A percentile compares a stretch with the other conserved stretches of the same genome.
Conservation (phyloP, 2,888 invertebrate genomes). For the Brassicogethes aeneus region DNA sequence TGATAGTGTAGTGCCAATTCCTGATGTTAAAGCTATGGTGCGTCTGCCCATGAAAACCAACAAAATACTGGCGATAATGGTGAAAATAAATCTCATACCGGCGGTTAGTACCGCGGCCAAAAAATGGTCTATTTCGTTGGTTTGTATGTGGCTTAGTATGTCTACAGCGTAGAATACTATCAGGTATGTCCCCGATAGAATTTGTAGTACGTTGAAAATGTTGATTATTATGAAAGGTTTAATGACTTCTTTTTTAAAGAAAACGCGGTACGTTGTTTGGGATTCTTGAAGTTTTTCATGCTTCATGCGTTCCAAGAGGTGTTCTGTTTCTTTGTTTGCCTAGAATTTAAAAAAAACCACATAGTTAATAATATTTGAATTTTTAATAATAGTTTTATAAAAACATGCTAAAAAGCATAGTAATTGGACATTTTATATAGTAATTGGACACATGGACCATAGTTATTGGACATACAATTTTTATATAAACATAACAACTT, state of each 20-base stretch:
- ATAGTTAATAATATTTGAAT: not conserved
- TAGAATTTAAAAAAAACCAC: conserved; percentile 29
- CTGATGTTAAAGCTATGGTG: conserved; percentile 56
- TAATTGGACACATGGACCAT: too few species aligned
- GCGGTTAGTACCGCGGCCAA: conserved; percentile 63
- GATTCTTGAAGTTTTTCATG: conserved; percentile 39
- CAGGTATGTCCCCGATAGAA: conserved; percentile 66
- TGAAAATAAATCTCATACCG: conserved; percentile 54
- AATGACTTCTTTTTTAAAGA: conserved; percentile 53
- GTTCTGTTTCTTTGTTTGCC: conserved; percentile 55
- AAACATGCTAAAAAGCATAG: too few species aligned
- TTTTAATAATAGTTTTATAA: too few species aligned
- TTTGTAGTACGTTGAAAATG: conserved; percentile 63
- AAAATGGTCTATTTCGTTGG: conserved; percentile 41
- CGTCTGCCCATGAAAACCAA: conserved; percentile 57
- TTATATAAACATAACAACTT: too few species aligned
- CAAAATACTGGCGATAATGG: conserved; percentile 56
- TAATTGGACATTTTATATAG: too few species aligned
- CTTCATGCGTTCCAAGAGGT: conserved; percentile 51
- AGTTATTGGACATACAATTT: too few species aligned
- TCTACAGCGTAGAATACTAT: conserved; percentile 74
- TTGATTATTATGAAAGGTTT: conserved; percentile 68
- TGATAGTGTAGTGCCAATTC: conserved; percentile 55
- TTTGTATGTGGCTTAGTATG: conserved; percentile 50
- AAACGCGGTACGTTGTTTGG: conserved; percentile 30